Percentiles rank a stretch among this genome's conserved stretches.
Evolutionary conservation across 2,113 vertebrate species (phyloP).

Genomic region (Pipa parva): DNA sequence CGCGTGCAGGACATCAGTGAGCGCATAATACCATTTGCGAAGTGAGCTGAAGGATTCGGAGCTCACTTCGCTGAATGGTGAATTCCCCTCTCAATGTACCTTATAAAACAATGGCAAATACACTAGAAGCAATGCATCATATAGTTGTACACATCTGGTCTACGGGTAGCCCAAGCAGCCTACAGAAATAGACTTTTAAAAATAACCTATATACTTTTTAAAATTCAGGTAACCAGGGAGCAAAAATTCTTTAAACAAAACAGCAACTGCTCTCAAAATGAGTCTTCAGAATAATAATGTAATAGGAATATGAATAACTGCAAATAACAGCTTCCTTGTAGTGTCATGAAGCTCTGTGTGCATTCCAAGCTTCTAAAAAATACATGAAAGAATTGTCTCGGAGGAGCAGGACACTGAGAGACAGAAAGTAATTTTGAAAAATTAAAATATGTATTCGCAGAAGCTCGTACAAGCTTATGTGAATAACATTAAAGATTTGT

Average conservation of each 20-base stretch:
- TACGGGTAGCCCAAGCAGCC: no score
- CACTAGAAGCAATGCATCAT: no score
- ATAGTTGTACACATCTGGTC: no score
- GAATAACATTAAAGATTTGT: constrained; percentile 57
- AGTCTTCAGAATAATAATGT: constrained; percentile 37
- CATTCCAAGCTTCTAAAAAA: constrained; percentile 55
- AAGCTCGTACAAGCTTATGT: constrained; percentile 56
- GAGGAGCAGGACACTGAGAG: constrained; percentile 54
- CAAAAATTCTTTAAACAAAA: constrained; percentile 32
- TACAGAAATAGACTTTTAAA: no score
- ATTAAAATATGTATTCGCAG: constrained; percentile 49
- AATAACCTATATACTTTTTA: no score
- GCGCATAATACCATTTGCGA: no score
- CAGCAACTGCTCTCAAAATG: constrained; percentile 29
- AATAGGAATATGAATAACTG: constrained; percentile 33
- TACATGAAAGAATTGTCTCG: constrained; percentile 49
- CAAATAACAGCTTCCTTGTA: constrained; percentile 39
- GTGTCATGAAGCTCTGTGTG: constrained; percentile 37
- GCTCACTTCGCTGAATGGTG: no score
- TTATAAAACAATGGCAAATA: no score
- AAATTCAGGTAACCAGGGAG: constrained; percentile 20
- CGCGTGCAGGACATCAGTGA: no score
- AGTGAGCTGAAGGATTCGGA: no score
- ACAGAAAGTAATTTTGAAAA: constrained; percentile 54
- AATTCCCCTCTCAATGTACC: no score